Conservation (phyloP, 2,797 vertebrate species). For the Cheracebus regulus region DNA sequence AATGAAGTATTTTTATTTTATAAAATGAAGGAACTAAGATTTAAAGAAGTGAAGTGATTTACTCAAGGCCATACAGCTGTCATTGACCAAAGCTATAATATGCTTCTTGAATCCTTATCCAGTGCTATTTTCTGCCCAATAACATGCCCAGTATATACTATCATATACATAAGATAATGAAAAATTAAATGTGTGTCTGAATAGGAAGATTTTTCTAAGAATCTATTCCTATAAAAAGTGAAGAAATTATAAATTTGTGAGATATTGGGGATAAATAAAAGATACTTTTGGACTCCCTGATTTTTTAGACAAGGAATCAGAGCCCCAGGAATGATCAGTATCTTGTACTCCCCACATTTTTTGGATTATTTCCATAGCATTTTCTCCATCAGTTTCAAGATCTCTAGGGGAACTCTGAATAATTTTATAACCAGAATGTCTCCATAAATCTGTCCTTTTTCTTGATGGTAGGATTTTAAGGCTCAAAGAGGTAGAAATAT, state of each 20-base stretch:
- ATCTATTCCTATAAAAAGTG: background rate
- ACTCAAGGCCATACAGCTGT: background rate
- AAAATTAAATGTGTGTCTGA: background rate
- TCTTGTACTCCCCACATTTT: background rate
- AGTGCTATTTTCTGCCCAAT: background rate
- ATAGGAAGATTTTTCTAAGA: background rate
- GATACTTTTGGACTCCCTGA: conserved; percentile 2
- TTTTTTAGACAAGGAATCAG: background rate
- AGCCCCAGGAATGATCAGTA: conserved; percentile 24
- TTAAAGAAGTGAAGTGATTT: conserved; percentile 1
- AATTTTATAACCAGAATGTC: background rate
- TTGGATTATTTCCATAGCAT: background rate
- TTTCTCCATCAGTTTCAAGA: conserved; percentile 55
- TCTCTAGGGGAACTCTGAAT: conserved; percentile 59
- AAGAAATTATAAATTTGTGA: background rate
- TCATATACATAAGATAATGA: conserved; percentile 5
- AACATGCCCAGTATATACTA: background rate
- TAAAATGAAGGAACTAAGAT: background rate
- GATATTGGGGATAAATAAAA: background rate
- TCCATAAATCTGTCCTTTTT: conserved; percentile 53
- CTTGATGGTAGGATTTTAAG: conserved; percentile 47
- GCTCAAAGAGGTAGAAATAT: conserved; percentile 41
- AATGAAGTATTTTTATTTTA: background rate
- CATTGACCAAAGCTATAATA: background rate
- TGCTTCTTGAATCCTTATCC: background rate